These are phyloP conservation scores for Bicyclus anynana DNA, from an alignment of 1,140 invertebrate genomes.

Conservation along the genomic window DNA sequence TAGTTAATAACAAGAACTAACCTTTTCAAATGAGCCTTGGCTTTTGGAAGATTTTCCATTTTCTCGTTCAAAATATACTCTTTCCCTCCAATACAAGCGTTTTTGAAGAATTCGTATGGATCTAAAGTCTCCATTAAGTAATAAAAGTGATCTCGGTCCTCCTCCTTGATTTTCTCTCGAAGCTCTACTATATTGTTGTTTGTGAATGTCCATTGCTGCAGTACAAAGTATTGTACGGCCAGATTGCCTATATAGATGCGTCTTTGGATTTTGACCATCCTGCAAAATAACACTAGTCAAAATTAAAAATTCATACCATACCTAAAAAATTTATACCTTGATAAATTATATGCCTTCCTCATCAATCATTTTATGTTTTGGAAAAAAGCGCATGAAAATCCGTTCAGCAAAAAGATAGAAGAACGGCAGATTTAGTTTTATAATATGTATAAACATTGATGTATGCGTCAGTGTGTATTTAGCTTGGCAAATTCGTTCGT, in stretches of 20 bases:
- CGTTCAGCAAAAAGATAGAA: too few relatives aligned
- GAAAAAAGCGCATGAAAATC: too few relatives aligned
- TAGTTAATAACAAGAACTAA: too few relatives aligned
- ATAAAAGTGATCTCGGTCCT: constrained; percentile 82
- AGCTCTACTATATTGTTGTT: constrained; percentile 85
- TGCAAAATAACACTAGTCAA: constrained; percentile 55
- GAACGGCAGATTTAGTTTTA: too few relatives aligned
- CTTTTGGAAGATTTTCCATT: constrained; percentile 66
- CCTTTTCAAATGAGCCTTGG: constrained; percentile 71
- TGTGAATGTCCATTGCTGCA: constrained; percentile 89
- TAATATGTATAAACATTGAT: too few relatives aligned
- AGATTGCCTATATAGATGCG: constrained; percentile 87
- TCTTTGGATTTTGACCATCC: constrained; percentile 87
- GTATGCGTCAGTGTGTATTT: too few relatives aligned
- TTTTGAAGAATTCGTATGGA: constrained; percentile 70
- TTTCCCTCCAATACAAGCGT: constrained; percentile 77
- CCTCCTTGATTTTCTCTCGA: constrained; percentile 76
- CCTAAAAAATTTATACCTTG: too few relatives aligned
- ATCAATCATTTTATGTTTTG: too few relatives aligned
- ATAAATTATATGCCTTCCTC: too few relatives aligned
- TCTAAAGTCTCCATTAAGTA: constrained; percentile 77
- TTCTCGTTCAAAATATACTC: constrained; percentile 79
- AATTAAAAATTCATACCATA: background rate
- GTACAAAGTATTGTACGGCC: constrained; percentile 88
- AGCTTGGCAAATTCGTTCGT: too few relatives aligned